Evolutionary conservation across 2,888 invertebrate species (phyloP), one percentile per base, ranked within the genome.

Genomic region (Aromia moschata): DNA sequence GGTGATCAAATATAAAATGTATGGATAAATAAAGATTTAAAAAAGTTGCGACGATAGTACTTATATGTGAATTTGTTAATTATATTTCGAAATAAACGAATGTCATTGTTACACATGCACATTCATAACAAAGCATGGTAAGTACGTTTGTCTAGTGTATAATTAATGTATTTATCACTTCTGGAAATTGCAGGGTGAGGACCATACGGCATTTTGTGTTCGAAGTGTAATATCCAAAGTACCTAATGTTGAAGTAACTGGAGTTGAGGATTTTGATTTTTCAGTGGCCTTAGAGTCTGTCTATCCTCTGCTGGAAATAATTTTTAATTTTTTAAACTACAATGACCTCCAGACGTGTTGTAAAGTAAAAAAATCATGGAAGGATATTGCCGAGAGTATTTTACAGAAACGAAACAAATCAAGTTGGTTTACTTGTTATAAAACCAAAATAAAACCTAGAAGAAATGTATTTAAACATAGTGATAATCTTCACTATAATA

Each of bases 391-490:
- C 4, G 58, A 66, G 9, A 67, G 55, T 40, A 61, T 68, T 40
- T 47, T 76, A 30, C 49, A 47, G 14, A 76, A 68, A 57, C 63
- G 76, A 53, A 65, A 54, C 15, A 61, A 67, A 49, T 57, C 70
- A 2, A 72, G 73, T 58, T 77, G 76, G 76, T 68, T 76, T 43
- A 69, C 74, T 1, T 74, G 71, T 61, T 72, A 65, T 45, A 68
- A 60, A 57, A 60, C 56, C 20, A 38, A 53, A 16, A 25, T 16
- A n/a, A 64, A 56, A 33, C 40, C 49, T 2, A 65, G 59, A 41
- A 56, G 44, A 14, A 65, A 67, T 57, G 25, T 60, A 37, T 66
- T 71, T 36, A 52, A 64, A 38, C 60, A 68, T 38, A 75, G 74
- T 60, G 52, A 55, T 31, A 72, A 73, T 53, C 62, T 73, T 7